Evolutionary conservation across 1,140 invertebrate species (phyloP).

Genomic region (Elysia chlorotica): DNA sequence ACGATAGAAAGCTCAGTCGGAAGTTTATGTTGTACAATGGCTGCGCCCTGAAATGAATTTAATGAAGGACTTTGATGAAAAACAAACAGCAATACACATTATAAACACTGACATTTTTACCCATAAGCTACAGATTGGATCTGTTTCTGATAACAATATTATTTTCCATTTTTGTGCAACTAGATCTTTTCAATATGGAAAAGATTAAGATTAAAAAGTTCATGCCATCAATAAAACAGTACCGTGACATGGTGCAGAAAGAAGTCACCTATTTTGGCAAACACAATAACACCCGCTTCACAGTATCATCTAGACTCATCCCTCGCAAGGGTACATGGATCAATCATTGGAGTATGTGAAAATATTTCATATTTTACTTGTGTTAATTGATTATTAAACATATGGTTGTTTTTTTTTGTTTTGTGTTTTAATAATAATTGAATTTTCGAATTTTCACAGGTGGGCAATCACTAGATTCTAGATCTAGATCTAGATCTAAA

Average conservation of each 20-base stretch:
- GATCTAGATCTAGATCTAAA: background rate
- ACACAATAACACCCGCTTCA: slow-evolving; percentile 7
- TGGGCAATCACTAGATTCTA: background rate
- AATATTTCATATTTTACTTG: background rate
- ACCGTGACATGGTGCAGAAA: slow-evolving; percentile 10
- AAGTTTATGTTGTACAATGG: too few species aligned
- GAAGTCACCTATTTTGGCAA: slow-evolving; percentile 16
- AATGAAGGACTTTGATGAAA: too few species aligned
- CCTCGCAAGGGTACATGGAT: slow-evolving; percentile 4
- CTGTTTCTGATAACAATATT: too few species aligned
- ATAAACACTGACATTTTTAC: too few species aligned
- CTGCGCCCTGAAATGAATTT: too few species aligned
- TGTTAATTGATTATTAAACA: background rate
- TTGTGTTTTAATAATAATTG: background rate
- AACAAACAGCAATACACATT: too few species aligned
- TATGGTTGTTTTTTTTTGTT: background rate
- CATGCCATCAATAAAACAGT: slow-evolving; percentile 8
- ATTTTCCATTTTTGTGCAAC: too few species aligned
- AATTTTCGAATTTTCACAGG: background rate
- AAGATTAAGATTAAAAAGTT: slow-evolving; percentile 13
- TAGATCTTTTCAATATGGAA: too few species aligned
- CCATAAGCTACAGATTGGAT: too few species aligned
- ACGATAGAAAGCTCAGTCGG: too few species aligned
- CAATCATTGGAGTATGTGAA: slow-evolving; percentile 11
- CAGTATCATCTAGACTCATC: slow-evolving; percentile 9